These are phyloP conservation scores for Lates japonicus DNA, from an alignment of 2,797 vertebrate species.

Conservation along the genomic window DNA sequence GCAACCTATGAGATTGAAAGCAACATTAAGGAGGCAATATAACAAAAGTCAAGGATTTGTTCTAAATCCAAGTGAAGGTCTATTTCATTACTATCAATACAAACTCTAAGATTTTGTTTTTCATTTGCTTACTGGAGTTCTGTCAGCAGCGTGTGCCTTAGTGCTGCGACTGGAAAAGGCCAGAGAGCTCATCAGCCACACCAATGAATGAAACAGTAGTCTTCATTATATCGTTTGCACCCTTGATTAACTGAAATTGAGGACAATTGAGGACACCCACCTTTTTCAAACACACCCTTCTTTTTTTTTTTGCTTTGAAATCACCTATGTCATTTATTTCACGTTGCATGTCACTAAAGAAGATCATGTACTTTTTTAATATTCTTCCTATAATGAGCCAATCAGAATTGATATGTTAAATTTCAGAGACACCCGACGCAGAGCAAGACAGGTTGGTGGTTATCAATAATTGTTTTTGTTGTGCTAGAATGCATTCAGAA, in stretches of 20 bases:
- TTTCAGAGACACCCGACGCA: background rate
- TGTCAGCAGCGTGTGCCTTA: conserved; percentile 8
- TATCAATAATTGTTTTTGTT: background rate
- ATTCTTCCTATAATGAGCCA: background rate
- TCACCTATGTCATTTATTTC: background rate
- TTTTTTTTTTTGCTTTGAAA: background rate
- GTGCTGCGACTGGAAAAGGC: conserved; percentile 3
- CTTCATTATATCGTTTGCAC: background rate
- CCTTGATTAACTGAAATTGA: background rate
- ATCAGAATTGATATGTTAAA: background rate
- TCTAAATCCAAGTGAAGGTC: background rate
- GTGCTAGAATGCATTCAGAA: conserved; percentile 4
- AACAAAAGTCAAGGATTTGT: background rate
- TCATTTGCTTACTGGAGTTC: background rate
- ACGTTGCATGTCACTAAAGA: background rate
- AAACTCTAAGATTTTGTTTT: conserved; percentile 10
- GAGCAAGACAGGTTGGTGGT: background rate
- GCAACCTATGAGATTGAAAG: background rate
- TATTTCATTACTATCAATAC: conserved; percentile 7
- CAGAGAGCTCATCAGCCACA: background rate
- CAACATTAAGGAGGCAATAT: background rate
- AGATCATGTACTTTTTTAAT: background rate
- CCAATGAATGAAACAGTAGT: background rate
- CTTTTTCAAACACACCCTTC: too few relatives aligned
- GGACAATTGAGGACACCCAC: too few relatives aligned